Base-by-base conservation (phyloP, 2,888 invertebrate species). In the Theodoxus fluviatilis region DNA sequence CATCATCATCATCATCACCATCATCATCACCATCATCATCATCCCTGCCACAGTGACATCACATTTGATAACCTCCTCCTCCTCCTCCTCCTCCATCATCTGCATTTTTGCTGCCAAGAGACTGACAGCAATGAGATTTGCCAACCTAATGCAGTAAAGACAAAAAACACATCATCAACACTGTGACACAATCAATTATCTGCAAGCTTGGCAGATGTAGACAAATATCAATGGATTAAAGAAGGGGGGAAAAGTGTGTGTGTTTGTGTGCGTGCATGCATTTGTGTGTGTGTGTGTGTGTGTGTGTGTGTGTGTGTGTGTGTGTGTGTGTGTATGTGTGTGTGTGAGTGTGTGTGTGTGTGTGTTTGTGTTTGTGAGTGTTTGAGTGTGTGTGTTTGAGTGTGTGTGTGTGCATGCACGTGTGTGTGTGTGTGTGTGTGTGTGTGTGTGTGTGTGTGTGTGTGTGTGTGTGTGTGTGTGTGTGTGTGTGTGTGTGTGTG, bases 381-480 rank as follows among this genome's bases (percentile, higher is more conserved):
- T 35, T 4, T 22, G 6, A 35, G 61, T 57, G 15, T 43, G 43
- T 43, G 43, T 43, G 43, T 9, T 12, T 15, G 9, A 12, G 43
- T 43, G 43, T 43, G 9, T 12, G 22, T 55, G 55, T n/a, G 12
- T 37, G 38, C 3, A 22, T 63, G 63, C 3, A 22, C n/a, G n/a
- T n/a, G n/a, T n/a, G n/a, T n/a, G n/a, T 63, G 63, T 1, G 57
- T 28, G 57, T 2, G 57, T 57, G 57, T 2, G 57, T 57, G 57
- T 2, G 6, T 57, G 57, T 57, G 57, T 57, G 57, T 57, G 1
- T 37, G 35, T 61, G 22, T 55, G 55, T n/a, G 12, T 37, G 38
- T 2, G 37, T 63, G 63, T 2, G 37, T 37, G 38, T 2, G 37
- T 63, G 63, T 2, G 37, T 63, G 63, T 1, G 57, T 28, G 57